Conservation (phyloP, 2,113 vertebrate species). For the Forbesichthys papilliferus region DNA sequence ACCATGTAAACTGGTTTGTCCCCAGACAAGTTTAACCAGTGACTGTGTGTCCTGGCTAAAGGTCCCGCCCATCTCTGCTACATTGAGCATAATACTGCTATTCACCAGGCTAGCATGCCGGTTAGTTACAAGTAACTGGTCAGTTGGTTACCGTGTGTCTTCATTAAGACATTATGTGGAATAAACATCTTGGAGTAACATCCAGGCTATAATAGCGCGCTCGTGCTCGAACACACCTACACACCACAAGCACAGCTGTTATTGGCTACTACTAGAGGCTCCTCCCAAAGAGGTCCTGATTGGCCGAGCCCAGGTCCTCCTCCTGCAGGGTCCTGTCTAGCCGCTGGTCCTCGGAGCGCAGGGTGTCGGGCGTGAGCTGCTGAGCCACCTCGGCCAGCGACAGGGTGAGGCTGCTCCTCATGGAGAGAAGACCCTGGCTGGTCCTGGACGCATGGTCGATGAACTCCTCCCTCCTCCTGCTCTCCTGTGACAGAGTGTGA, state of each 20-base stretch:
- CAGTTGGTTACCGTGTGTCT: too few relatives aligned
- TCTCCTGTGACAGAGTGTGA: conserved; percentile 52
- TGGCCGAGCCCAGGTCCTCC: conserved; percentile 70
- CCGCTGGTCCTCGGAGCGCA: conserved; percentile 71
- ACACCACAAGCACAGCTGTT: neutral
- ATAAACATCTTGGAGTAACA: too few relatives aligned
- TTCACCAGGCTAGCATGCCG: too few relatives aligned
- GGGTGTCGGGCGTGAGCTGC: conserved; percentile 55
- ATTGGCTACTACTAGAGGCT: neutral
- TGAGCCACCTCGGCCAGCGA: conserved; percentile 66
- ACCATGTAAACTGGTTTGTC: too few relatives aligned
- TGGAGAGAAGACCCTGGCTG: conserved; percentile 59
- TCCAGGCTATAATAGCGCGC: neutral
- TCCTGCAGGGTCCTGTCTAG: conserved; percentile 72
- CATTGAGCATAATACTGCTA: too few relatives aligned
- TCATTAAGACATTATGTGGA: too few relatives aligned
- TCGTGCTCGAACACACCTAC: neutral
- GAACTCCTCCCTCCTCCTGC: conserved; percentile 66
- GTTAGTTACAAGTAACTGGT: too few relatives aligned
- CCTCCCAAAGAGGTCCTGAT: conserved; percentile 19
- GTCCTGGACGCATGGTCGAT: conserved; percentile 68
- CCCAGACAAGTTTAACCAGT: too few relatives aligned
- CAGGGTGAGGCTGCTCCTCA: conserved; percentile 66
- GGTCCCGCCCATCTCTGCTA: too few relatives aligned
- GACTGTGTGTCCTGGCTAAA: too few relatives aligned